Percentiles rank a stretch among this genome's conserved stretches.
phyloP scores from a whole-genome alignment of 2,888 invertebrate genomes.

The Agrotis exclamationis region DNA sequence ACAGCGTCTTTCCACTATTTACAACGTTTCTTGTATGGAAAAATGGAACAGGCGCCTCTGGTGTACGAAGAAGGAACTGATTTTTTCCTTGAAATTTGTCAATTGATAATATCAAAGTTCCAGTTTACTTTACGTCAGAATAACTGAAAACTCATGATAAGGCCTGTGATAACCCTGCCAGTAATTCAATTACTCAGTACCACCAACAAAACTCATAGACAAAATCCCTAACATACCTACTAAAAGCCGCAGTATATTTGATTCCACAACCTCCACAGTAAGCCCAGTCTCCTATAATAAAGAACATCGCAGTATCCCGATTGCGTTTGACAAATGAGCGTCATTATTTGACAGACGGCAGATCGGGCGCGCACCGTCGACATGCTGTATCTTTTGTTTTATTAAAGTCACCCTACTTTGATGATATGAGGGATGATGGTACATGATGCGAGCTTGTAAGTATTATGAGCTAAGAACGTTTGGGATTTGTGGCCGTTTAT shows the following conservation, averaged over 20 bases:
- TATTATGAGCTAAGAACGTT: slow-evolving; percentile 69
- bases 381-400: slow-evolving; percentile 90
- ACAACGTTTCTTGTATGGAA: too few relatives aligned
- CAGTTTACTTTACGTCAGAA: too few relatives aligned
- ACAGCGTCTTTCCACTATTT: too few relatives aligned
- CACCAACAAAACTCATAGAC: background rate
- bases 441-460: slow-evolving; percentile 73
- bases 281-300: slow-evolving; percentile 62
- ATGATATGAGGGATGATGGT: slow-evolving; percentile 79
- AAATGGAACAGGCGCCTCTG: too few relatives aligned
- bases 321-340: slow-evolving; percentile 89
- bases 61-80: too few relatives aligned
- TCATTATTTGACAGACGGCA: slow-evolving; percentile 90
- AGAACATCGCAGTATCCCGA: slow-evolving; percentile 71
- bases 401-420: slow-evolving; percentile 84
- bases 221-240: slow-evolving; percentile 1
- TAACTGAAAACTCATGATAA: too few relatives aligned
- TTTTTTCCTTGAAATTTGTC: too few relatives aligned
- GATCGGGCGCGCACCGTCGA: slow-evolving; percentile 83
- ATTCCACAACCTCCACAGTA: slow-evolving; percentile 27
- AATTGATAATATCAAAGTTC: too few relatives aligned
- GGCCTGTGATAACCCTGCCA: too few relatives aligned
- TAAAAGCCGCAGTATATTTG: slow-evolving; percentile 50
- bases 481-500: background rate
- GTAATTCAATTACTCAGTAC: background rate